phyloP scores from a whole-genome alignment of 2,797 vertebrate species.

The Schizopygopsis malacanthus region DNA sequence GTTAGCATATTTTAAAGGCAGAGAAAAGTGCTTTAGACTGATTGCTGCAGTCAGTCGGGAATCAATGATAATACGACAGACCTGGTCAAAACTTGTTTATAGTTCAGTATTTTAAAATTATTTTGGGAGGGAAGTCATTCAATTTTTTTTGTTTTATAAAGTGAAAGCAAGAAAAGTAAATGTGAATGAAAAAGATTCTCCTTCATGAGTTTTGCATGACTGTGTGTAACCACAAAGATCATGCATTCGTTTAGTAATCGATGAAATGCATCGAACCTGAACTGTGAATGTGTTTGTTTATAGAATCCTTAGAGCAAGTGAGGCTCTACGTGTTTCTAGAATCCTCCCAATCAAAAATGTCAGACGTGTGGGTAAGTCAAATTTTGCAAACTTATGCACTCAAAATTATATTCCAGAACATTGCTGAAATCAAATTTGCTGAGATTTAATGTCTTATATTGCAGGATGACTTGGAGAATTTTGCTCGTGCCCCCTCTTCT shows the following conservation, averaged over 20 bases:
- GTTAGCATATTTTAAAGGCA: neutral
- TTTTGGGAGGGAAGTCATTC: neutral
- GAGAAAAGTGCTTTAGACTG: neutral
- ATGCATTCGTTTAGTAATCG: neutral
- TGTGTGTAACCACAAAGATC: neutral
- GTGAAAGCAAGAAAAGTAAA: neutral
- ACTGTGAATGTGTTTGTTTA: constrained; percentile 1
- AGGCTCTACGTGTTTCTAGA: neutral
- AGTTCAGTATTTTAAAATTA: no score
- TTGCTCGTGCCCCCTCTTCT: constrained; percentile 49
- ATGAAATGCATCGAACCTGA: neutral
- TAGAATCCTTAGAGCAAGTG: neutral
- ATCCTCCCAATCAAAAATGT: constrained; percentile 51
- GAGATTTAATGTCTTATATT: neutral
- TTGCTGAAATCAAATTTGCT: neutral
- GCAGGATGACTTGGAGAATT: constrained; percentile 69
- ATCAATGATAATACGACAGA: neutral
- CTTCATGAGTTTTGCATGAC: neutral
- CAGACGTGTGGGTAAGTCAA: constrained; percentile 67
- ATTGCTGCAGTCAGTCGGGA: neutral
- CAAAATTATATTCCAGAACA: neutral
- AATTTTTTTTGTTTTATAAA: neutral
- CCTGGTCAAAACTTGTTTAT: neutral
- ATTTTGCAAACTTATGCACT: neutral
- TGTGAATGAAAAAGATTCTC: neutral